Percentiles rank a stretch among this genome's conserved stretches.
Conservation (phyloP, 2,797 vertebrate genomes). For the Melanotaenia parkinsoni region DNA sequence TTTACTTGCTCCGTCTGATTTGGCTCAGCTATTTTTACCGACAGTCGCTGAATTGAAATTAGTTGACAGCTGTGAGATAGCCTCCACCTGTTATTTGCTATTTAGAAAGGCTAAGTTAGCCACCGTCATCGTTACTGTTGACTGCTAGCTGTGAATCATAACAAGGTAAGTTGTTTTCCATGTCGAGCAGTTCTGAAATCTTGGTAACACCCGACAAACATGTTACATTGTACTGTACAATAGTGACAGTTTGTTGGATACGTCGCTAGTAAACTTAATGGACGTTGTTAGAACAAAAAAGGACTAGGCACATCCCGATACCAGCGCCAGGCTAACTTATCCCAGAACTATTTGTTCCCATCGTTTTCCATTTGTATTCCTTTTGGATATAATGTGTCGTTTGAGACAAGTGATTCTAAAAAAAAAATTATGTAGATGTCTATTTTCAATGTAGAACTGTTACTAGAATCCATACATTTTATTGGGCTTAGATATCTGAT, state of each 20-base stretch:
- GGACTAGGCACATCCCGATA: conserved; percentile 40
- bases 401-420: neutral
- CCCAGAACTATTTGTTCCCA: neutral
- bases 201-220: accelerated
- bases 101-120: conserved; percentile 57
- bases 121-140: conserved; percentile 38
- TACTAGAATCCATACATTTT: neutral
- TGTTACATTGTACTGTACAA: neutral
- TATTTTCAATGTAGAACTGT: too few relatives aligned
- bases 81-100: conserved; percentile 64
- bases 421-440: too few relatives aligned
- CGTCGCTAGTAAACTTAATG: conserved; percentile 3
- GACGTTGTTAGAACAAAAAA: conserved; percentile 41
- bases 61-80: conserved; percentile 6
- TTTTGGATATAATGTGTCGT: neutral
- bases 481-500: neutral
- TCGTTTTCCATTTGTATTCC: neutral
- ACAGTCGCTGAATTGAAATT: conserved; percentile 3
- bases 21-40: neutral
- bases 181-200: neutral
- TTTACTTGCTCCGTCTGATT: too few relatives aligned
- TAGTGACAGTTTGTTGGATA: neutral
- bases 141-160: conserved; percentile 57
- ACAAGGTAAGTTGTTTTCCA: conserved; percentile 59
- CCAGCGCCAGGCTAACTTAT: conserved; percentile 28